A percentile compares a stretch with the other conserved stretches of the same genome.
Conservation (phyloP, 2,797 vertebrate genomes). For the Leucoraja ocellata region DNA sequence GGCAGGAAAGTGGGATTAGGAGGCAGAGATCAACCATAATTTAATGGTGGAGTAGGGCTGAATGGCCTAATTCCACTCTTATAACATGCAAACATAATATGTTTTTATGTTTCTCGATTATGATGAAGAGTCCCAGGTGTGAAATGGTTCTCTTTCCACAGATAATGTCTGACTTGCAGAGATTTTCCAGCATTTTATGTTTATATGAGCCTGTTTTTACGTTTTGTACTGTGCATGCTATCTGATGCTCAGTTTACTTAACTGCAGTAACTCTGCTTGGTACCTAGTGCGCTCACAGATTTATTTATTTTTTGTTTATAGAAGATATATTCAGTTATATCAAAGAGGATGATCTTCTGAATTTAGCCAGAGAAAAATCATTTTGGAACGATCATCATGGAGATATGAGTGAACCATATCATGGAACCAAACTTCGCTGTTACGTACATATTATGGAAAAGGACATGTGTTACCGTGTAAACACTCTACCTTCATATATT, state of each 20-base stretch:
- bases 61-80: too few relatives aligned
- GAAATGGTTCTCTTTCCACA: too few relatives aligned
- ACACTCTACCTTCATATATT: constrained; percentile 83
- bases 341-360: constrained; percentile 66
- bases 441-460: constrained; percentile 89
- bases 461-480: constrained; percentile 86
- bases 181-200: too few relatives aligned
- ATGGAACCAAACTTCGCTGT: constrained; percentile 79
- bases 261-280: constrained; percentile 5
- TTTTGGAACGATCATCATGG: constrained; percentile 87
- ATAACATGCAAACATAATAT: too few relatives aligned
- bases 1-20: too few relatives aligned
- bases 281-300: background rate
- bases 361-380: constrained; percentile 73
- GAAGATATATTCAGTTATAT: constrained; percentile 68
- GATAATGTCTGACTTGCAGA: too few relatives aligned
- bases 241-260: background rate
- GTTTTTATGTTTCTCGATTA: too few relatives aligned
- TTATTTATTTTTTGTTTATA: constrained; percentile 48
- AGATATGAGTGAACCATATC: constrained; percentile 79
- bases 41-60: too few relatives aligned
- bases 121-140: too few relatives aligned
- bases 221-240: background rate
- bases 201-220: too few relatives aligned
- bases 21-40: too few relatives aligned